Evolutionary conservation across 2,797 vertebrate genomes (phyloP).

Genomic region (Gephyroberyx darwinii): DNA sequence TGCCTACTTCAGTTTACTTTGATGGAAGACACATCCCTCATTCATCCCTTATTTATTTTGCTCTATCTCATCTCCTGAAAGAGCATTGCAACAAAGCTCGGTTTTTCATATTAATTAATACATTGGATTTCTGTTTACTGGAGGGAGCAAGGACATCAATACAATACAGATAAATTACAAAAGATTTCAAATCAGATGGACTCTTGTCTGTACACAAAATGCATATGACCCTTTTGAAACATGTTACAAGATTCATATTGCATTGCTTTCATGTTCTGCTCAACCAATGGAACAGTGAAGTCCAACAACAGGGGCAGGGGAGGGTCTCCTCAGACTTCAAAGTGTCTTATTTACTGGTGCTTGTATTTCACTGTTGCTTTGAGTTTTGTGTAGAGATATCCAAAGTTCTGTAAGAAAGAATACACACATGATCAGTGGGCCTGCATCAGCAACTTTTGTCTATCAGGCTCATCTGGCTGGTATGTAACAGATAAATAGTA

Average conservation of each 20-base stretch:
- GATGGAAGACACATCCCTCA: slow-evolving; percentile 6
- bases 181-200: slow-evolving; percentile 41
- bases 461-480: neutral
- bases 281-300: slow-evolving; percentile 14
- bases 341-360: slow-evolving; percentile 69
- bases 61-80: slow-evolving; percentile 1
- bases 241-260: slow-evolving; percentile 10
- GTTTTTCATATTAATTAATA: slow-evolving; percentile 17
- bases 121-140: slow-evolving; percentile 24
- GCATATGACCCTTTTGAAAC: slow-evolving; percentile 21
- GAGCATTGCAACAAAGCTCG: neutral
- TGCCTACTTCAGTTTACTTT: slow-evolving; percentile 3
- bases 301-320: slow-evolving; percentile 28
- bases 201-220: neutral
- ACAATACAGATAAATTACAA: slow-evolving; percentile 8
- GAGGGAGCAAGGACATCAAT: slow-evolving; percentile 31
- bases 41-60: slow-evolving; percentile 38
- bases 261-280: slow-evolving; percentile 35
- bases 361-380: slow-evolving; percentile 79
- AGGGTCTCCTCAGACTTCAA: slow-evolving; percentile 30
- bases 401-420: slow-evolving; percentile 77
- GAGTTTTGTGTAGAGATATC: slow-evolving; percentile 75
- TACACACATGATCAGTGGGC: neutral
- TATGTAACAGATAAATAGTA: neutral
- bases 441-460: neutral